Conservation (phyloP, 1,140 invertebrate species). For the Papilio polyxenes region DNA sequence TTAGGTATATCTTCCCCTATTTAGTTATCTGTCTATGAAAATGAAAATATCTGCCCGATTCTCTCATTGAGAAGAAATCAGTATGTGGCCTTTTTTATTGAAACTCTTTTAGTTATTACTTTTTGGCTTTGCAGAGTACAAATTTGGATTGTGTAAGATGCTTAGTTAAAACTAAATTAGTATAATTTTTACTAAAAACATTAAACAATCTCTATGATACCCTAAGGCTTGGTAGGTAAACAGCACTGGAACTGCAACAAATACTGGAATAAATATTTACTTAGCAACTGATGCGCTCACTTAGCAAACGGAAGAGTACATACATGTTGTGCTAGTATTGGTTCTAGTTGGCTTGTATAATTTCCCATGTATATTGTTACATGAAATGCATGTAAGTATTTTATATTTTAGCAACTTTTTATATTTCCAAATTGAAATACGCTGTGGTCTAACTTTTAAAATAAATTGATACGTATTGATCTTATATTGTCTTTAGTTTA, state of each 20-base stretch:
- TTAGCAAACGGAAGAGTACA: neutral
- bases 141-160: too few species aligned
- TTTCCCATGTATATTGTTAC: too few species aligned
- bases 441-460: too few species aligned
- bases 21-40: neutral
- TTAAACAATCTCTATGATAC: too few species aligned
- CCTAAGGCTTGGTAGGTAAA: neutral
- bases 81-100: neutral
- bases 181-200: too few species aligned
- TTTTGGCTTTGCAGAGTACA: too few species aligned
- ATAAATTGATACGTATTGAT: neutral
- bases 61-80: neutral
- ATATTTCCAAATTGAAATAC: too few species aligned
- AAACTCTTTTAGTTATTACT: too few species aligned
- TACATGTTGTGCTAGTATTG: neutral
- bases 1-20: neutral
- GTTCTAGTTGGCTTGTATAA: neutral
- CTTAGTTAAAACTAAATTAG: too few species aligned
- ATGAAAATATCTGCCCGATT: neutral
- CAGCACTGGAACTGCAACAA: neutral
- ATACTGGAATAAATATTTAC: neutral
- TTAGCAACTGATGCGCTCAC: neutral
- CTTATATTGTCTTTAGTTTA: neutral
- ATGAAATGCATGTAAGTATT: too few species aligned
- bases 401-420: too few species aligned